phyloP scores from a whole-genome alignment of 2,888 invertebrate genomes.

The Agriopis leucophaearia region DNA sequence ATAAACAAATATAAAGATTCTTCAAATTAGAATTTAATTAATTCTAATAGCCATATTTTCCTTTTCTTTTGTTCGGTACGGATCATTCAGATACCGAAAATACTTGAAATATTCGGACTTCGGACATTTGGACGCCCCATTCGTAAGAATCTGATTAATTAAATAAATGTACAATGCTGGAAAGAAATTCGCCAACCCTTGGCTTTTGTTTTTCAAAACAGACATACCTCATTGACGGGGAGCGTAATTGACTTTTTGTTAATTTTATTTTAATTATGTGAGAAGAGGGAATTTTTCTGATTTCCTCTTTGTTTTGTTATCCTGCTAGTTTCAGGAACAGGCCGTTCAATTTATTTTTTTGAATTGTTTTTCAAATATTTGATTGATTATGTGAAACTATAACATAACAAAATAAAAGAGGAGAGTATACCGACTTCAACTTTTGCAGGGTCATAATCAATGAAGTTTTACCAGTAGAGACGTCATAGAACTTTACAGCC shows the following conservation, averaged over 20 bases:
- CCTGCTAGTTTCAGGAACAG: no score
- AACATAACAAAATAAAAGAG: no score
- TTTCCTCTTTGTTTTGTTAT: not conserved
- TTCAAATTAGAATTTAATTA: conserved; percentile 11
- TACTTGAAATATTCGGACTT: conserved; percentile 47
- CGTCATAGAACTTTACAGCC: no score
- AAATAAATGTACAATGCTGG: conserved; percentile 81
- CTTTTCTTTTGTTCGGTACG: conserved; percentile 21
- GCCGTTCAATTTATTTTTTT: no score
- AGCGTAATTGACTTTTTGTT: conserved; percentile 79
- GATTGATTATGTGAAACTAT: no score
- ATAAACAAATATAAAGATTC: not conserved
- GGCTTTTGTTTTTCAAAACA: conserved; percentile 75
- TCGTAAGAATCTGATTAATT: conserved; percentile 85
- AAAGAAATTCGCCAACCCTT: conserved; percentile 82
- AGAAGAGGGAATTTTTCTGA: conserved; percentile 48
- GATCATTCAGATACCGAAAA: conserved; percentile 26
- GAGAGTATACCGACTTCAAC: no score
- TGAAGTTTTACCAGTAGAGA: no score
- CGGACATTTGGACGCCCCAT: conserved; percentile 79
- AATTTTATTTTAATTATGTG: conserved; percentile 72
- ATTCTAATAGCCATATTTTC: conserved; percentile 8
- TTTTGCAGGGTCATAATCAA: no score
- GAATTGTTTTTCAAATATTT: no score
- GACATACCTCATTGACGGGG: conserved; percentile 76